Evolutionary conservation across 2,888 invertebrate species (phyloP), one percentile per base, ranked within the genome.

Genomic region (Platycheirus albimanus): DNA sequence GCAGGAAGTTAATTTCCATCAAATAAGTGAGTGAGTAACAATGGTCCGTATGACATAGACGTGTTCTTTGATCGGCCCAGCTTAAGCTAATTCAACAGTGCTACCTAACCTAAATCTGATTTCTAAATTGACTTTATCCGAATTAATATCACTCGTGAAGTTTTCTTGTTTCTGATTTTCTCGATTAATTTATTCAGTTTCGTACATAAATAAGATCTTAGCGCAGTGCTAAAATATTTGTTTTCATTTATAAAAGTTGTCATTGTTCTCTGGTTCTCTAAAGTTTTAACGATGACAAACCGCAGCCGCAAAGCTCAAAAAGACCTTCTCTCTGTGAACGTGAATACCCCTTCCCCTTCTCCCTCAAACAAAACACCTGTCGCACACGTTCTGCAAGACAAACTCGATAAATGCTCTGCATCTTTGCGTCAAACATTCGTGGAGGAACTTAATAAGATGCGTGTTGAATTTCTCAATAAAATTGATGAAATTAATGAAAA

Each of bases 401-500:
- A 38, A 38, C 38, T 38, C 11, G 8, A 38, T 11, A 38, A 38
- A n/a, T 38, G 38, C 11, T 38, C 38, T 38, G 11, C 38, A n/a
- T 38, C 38, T 8, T 11, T 38, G 38, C 38, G 38, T n/a, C 38
- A 38, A 10, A 28, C 41, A 4, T 43, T 13, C 3, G 7, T 11
- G 2, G 52, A 52, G 2, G 15, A 52, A 24, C n/a, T 52, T 52
- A 52, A 24, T 28, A 52, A 52, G n/a, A 13, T 52, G 52, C 28
- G 33, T 30, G 24, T 13, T 33, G 52, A 52, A 33, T 52, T 52
- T 15, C 0, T 52, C 13, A 52, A 52, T 52, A 52, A 52, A 17
- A 15, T 52, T 28, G 52, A 52, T 13, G 52, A 52, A 52, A 24
- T 52, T n/a, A n/a, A n/a, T n/a, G n/a, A n/a, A n/a, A n/a, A n/a